Conservation (phyloP, 2,113 vertebrate species). For the Nettapus auritus region DNA sequence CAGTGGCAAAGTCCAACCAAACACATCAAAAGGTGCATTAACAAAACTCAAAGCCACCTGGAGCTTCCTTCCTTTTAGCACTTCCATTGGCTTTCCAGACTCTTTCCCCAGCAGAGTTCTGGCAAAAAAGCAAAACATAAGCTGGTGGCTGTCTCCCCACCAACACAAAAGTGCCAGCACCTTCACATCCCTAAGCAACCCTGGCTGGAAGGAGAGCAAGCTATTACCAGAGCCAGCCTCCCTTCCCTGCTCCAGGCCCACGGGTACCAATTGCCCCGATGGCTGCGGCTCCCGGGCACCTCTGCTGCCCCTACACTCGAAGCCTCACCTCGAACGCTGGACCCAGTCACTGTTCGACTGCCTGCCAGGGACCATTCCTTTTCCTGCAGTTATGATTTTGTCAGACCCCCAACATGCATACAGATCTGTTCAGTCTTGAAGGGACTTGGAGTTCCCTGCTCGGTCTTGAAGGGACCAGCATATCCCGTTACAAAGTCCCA, state of each 20-base stretch:
- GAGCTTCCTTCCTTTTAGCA: neutral
- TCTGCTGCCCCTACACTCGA: neutral
- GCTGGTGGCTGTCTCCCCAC: neutral
- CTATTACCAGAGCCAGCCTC: neutral
- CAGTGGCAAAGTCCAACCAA: neutral
- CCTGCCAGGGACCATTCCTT: neutral
- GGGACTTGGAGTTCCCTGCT: conserved; percentile 45
- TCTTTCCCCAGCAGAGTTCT: neutral
- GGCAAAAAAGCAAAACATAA: neutral
- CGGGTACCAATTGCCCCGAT: neutral
- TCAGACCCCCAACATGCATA: neutral
- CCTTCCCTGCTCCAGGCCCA: neutral
- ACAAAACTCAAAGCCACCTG: neutral
- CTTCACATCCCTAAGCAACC: neutral
- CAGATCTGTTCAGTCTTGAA: conserved; percentile 18
- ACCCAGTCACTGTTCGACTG: neutral
- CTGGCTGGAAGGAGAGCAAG: neutral
- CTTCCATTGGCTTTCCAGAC: neutral
- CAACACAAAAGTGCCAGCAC: neutral
- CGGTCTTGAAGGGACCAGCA: conserved; percentile 54
- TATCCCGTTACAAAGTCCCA: conserved; percentile 64
- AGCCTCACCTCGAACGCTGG: accelerated
- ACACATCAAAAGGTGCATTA: neutral
- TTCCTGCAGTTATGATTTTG: conserved; percentile 16
- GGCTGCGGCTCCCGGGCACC: neutral